Conservation (phyloP, 2,797 vertebrate genomes). For the Peromyscus melanophrys region DNA sequence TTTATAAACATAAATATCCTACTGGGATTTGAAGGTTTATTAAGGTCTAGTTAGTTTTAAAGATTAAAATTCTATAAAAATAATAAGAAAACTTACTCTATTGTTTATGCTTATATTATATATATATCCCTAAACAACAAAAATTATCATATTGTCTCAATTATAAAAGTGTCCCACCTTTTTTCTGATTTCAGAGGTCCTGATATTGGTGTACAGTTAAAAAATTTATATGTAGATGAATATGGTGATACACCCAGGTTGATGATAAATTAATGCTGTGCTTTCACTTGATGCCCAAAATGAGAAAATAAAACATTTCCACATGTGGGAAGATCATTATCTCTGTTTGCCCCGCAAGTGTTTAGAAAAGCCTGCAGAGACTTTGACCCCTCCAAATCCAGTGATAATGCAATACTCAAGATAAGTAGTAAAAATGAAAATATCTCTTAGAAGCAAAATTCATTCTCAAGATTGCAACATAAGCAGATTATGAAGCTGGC, state of each 20-base stretch:
- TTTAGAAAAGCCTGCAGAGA: conserved; percentile 29
- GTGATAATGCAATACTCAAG: conserved; percentile 15
- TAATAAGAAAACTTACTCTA: conserved; percentile 30
- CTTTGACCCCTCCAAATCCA: not conserved
- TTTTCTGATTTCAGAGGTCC: conserved; percentile 55
- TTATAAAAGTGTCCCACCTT: not conserved
- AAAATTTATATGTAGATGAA: conserved; percentile 43
- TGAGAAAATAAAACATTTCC: conserved; percentile 48
- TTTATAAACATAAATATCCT: conserved; percentile 43
- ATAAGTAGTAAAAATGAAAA: conserved; percentile 35
- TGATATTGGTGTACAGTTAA: not conserved
- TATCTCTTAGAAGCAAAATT: conserved; percentile 30
- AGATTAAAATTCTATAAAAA: conserved; percentile 64
- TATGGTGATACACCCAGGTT: not conserved
- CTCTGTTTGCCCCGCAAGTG: not conserved
- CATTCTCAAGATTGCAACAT: not conserved
- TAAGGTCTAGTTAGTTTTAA: conserved; percentile 64
- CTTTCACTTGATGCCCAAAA: conserved; percentile 36
- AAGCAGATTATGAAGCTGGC: conserved; percentile 50
- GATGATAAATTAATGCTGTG: conserved; percentile 53
- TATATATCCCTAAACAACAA: conserved; percentile 44
- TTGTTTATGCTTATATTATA: too few species aligned
- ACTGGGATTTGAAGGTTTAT: conserved; percentile 52
- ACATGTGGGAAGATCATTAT: conserved; percentile 14
- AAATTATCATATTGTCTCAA: conserved; percentile 8